These are phyloP conservation scores for Cardinalis cardinalis DNA, from an alignment of 2,113 vertebrate species.

Conservation along the genomic window DNA sequence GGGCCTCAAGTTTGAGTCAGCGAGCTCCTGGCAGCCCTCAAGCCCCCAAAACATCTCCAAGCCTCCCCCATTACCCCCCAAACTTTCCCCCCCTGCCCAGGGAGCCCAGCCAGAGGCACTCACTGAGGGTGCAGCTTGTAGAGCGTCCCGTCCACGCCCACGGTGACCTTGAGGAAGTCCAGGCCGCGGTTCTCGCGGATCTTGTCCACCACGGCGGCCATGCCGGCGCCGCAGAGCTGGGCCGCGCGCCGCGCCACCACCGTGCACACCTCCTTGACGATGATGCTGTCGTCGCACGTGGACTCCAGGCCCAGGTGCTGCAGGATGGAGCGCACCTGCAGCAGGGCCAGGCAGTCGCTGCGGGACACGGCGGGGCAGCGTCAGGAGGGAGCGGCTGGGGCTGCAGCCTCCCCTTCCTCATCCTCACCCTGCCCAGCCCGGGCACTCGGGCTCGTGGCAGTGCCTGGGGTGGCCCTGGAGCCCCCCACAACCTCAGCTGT, in stretches of 20 bases:
- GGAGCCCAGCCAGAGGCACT: slow-evolving; percentile 12
- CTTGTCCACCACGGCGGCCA: slow-evolving; percentile 92
- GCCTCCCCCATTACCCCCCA: background rate
- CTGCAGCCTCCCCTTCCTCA: rapidly evolving
- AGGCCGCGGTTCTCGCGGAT: slow-evolving; percentile 89
- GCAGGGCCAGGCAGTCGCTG: slow-evolving; percentile 92
- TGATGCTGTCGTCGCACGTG: slow-evolving; percentile 93
- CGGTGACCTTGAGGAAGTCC: slow-evolving; percentile 83
- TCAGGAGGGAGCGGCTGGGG: background rate
- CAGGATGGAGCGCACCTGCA: slow-evolving; percentile 92
- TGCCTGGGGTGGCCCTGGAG: rapidly evolving
- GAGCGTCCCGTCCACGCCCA: slow-evolving; percentile 93
- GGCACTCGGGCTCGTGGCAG: rapidly evolving
- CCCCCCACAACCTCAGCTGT: background rate
- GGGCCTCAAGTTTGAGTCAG: background rate
- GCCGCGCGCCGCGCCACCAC: slow-evolving; percentile 86
- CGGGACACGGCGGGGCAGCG: rapidly evolving
- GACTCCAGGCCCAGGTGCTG: slow-evolving; percentile 90
- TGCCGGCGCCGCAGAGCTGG: slow-evolving; percentile 89
- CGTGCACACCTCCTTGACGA: slow-evolving; percentile 93
- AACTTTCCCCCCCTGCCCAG: background rate
- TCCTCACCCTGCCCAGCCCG: rapidly evolving
- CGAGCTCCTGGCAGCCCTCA: background rate
- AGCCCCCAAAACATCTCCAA: background rate
- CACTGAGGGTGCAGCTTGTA: slow-evolving; percentile 98